Conservation (phyloP, 2,888 invertebrate genomes). For the Emmelina monodactyla region DNA sequence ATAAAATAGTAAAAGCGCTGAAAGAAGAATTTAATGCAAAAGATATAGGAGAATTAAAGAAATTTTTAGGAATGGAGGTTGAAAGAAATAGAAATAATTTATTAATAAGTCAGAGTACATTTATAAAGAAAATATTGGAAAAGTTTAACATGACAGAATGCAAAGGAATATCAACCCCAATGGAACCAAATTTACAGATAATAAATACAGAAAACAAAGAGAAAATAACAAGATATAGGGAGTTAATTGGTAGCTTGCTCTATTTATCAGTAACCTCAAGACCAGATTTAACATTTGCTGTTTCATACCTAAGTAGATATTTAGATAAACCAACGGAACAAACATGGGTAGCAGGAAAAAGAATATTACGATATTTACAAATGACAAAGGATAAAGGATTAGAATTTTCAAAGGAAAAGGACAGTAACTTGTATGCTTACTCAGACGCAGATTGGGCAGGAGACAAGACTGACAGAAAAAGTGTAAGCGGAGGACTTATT, state of each 20-base stretch:
- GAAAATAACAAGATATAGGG: constrained; percentile 6
- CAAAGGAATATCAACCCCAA: constrained; percentile 8
- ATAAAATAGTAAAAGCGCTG: constrained; percentile 6
- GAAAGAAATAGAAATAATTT: constrained; percentile 5
- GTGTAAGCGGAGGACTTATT: constrained; percentile 1
- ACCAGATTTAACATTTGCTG: constrained; percentile 5
- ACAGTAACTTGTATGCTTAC: constrained; percentile 8
- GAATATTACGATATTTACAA: constrained; percentile 7
- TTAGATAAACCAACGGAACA: constrained; percentile 7
- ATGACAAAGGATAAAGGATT: constrained; percentile 4
- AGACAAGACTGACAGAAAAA: constrained; percentile 2
- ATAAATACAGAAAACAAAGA: not conserved
- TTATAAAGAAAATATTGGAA: constrained; percentile 6
- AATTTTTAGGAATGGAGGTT: constrained; percentile 11
- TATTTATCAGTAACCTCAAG: not conserved
- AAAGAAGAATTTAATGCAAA: constrained; percentile 9
- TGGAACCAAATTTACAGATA: constrained; percentile 6
- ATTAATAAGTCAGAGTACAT: constrained; percentile 2
- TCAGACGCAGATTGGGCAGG: constrained; percentile 10
- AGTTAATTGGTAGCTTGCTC: constrained; percentile 6
- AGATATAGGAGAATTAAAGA: constrained; percentile 10
- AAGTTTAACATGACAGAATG: constrained; percentile 9
- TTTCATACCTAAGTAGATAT: constrained; percentile 9
- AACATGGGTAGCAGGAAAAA: constrained; percentile 5
- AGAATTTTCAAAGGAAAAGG: constrained; percentile 5